A percentile compares a stretch with the other conserved stretches of the same genome.
Evolutionary conservation across 1,140 invertebrate genomes (phyloP).

Genomic region (Drosophila equinoxialis): DNA sequence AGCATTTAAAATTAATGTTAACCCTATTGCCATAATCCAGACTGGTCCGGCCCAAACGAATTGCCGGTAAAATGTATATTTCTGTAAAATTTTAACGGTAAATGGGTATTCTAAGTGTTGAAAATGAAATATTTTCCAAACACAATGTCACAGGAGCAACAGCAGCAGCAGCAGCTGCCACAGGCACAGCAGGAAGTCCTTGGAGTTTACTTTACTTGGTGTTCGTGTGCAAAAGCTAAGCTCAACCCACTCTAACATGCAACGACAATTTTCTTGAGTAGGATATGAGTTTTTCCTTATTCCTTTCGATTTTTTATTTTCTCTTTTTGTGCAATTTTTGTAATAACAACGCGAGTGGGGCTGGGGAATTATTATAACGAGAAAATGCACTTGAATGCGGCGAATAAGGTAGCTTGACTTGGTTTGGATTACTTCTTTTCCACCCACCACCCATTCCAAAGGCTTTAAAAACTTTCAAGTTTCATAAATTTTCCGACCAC

Average conservation of each 20-base stretch:
- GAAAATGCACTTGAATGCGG: conserved; percentile 69
- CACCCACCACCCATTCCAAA: neutral
- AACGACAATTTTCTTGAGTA: conserved; percentile 73
- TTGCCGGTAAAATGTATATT: conserved; percentile 30
- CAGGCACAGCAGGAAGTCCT: conserved; percentile 28
- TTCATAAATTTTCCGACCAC: conserved; percentile 21
- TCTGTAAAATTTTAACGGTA: neutral
- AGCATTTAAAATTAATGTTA: conserved; percentile 28
- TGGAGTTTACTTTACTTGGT: conserved; percentile 9
- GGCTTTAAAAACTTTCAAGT: conserved; percentile 62
- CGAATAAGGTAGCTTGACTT: neutral
- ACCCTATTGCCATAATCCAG: conserved; percentile 19
- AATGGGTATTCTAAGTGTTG: neutral
- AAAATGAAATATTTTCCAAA: conserved; percentile 50
- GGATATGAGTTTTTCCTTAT: conserved; percentile 67
- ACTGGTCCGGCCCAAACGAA: neutral
- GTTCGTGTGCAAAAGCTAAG: conserved; percentile 17
- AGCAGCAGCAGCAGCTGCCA: conserved; percentile 15
- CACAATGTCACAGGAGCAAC: conserved; percentile 52
- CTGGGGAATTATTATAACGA: conserved; percentile 55
- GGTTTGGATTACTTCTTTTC: conserved; percentile 53
- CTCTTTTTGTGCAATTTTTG: conserved; percentile 52
- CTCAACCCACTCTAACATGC: conserved; percentile 59
- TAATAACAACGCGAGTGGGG: conserved; percentile 47
- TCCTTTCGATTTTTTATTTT: conserved; percentile 46